phyloP scores from a whole-genome alignment of 2,113 vertebrate species.

The Atherinomorus stipes region DNA sequence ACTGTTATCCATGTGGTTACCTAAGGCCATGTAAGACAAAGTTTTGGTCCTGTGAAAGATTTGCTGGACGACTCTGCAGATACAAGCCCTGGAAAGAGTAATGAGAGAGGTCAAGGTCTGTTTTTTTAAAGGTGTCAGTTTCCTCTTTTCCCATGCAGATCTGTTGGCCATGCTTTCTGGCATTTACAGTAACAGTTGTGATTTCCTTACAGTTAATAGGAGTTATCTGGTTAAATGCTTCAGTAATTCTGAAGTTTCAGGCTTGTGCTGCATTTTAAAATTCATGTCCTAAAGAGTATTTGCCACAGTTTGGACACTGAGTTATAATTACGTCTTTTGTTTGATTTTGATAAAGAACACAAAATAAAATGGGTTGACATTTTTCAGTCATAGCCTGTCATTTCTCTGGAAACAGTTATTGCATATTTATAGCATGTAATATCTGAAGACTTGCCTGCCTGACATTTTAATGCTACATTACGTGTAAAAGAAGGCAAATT shows the following conservation, averaged over 20 bases:
- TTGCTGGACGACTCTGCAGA: neutral
- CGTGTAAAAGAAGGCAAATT: slow-evolving; percentile 1
- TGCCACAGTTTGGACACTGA: neutral
- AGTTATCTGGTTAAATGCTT: slow-evolving; percentile 9
- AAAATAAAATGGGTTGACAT: neutral
- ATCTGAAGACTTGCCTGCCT: slow-evolving; percentile 15
- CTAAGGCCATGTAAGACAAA: neutral
- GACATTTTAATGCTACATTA: neutral
- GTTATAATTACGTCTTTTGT: neutral
- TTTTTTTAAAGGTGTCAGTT: neutral
- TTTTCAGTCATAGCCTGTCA: slow-evolving; percentile 33
- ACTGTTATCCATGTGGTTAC: neutral
- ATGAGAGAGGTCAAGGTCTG: neutral
- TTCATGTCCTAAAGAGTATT: neutral
- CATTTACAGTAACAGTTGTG: neutral
- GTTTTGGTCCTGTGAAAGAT: neutral
- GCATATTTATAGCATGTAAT: slow-evolving; percentile 40
- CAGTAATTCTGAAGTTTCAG: neutral
- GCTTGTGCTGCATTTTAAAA: neutral
- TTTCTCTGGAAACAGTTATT: slow-evolving; percentile 5
- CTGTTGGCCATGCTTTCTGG: neutral
- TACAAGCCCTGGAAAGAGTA: neutral
- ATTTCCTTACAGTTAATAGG: neutral
- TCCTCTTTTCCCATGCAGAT: neutral
- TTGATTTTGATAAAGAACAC: neutral